Conservation (phyloP, 1,140 invertebrate genomes). For the Spodoptera frugiperda region DNA sequence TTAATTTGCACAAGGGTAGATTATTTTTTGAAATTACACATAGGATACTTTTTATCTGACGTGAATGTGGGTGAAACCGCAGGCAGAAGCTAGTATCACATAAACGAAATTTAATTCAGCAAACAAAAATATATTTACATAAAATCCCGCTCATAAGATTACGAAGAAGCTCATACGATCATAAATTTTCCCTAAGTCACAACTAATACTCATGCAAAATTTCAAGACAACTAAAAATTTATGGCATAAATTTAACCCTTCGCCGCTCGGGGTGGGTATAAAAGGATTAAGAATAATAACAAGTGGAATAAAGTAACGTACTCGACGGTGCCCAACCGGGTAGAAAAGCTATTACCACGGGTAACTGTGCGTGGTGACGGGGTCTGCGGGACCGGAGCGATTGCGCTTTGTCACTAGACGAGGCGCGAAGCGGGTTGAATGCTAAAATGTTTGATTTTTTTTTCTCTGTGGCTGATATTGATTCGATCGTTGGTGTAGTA, state of each 20-base stretch:
- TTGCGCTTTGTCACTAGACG: background rate
- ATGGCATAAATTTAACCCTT: conserved; percentile 18
- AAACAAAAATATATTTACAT: background rate
- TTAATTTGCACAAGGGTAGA: too few species aligned
- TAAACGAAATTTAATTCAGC: background rate
- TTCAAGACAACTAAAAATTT: conserved; percentile 16
- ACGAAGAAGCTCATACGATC: background rate
- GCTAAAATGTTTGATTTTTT: background rate
- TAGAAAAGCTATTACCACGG: conserved; percentile 9
- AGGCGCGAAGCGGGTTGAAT: background rate
- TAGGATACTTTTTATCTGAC: too few species aligned
- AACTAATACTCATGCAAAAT: conserved; percentile 18
- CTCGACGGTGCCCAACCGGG: background rate
- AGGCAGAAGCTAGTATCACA: too few species aligned
- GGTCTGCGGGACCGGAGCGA: background rate
- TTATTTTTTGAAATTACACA: too few species aligned
- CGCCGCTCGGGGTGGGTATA: background rate
- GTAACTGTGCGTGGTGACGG: conserved; percentile 11
- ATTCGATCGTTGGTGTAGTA: background rate
- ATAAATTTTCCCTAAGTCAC: background rate
- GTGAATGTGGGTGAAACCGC: too few species aligned
- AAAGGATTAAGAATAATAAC: conserved; percentile 22
- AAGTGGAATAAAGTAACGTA: background rate
- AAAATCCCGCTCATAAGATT: too few species aligned
- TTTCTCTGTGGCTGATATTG: background rate